Evolutionary conservation across 2,797 vertebrate genomes (phyloP).

Genomic region (Diglossa cyanea): DNA sequence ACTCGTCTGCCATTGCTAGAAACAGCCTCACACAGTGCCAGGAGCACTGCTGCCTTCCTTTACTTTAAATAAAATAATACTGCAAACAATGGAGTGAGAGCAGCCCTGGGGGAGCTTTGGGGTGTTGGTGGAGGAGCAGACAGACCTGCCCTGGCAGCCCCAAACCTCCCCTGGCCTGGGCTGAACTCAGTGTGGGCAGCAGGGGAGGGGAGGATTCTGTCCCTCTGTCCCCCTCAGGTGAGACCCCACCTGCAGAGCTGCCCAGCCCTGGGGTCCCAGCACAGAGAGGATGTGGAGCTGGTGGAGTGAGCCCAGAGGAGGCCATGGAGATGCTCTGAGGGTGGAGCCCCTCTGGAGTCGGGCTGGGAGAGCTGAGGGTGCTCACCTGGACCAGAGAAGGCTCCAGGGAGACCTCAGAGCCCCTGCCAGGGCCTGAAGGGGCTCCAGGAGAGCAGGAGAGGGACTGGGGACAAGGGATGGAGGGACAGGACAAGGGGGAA

Average conservation of each 20-base stretch:
- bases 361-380: not conserved
- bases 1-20: not conserved
- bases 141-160: not conserved
- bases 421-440: fast-evolving
- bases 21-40: not conserved
- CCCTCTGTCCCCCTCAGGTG: not conserved
- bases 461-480: not conserved
- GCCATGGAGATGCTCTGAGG: fast-evolving
- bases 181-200: not conserved
- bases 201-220: fast-evolving
- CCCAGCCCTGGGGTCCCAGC: fast-evolving
- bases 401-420: fast-evolving
- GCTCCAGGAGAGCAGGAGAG: not conserved
- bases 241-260: not conserved
- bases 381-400: fast-evolving
- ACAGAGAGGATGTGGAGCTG: fast-evolving
- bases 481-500: fast-evolving
- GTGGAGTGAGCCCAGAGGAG: fast-evolving
- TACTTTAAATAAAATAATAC: not conserved
- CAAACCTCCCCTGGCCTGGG: not conserved
- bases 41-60: not conserved
- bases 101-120: fast-evolving
- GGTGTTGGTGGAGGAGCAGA: not conserved
- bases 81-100: not conserved
- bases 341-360: not conserved